Percentiles rank a stretch among this genome's conserved stretches.
These are phyloP conservation scores for Conus betulinus DNA, from an alignment of 1,140 invertebrate genomes.

Conservation along the genomic window DNA sequence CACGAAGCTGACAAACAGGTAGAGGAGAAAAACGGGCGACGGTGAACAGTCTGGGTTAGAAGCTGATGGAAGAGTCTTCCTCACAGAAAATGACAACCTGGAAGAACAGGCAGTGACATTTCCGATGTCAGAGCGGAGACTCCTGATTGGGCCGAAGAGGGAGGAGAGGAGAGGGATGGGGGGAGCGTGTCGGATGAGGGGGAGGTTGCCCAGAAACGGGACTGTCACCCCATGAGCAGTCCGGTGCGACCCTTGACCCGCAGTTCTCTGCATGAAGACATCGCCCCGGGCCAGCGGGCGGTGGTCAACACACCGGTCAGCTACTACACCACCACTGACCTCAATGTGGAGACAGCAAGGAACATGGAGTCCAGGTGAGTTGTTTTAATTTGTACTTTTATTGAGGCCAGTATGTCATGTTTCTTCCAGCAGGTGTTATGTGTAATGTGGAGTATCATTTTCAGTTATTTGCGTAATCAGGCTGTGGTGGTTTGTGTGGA, in stretches of 20 bases:
- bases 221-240: background rate
- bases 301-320: constrained; percentile 22
- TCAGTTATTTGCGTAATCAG: no score
- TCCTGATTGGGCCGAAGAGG: constrained; percentile 6
- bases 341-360: background rate
- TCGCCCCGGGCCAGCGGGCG: background rate
- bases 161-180: constrained; percentile 8
- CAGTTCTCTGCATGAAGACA: background rate
- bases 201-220: background rate
- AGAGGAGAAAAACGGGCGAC: background rate
- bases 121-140: constrained; percentile 15
- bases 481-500: no score
- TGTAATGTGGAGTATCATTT: no score
- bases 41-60: background rate
- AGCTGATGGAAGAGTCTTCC: background rate
- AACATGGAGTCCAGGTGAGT: constrained; percentile 16
- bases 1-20: background rate
- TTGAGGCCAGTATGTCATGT: no score
- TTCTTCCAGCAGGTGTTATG: no score
- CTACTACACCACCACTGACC: background rate
- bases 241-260: background rate
- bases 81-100: background rate
- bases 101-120: constrained; percentile 20
- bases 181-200: background rate
- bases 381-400: no score